Evolutionary conservation across 2,797 vertebrate species (phyloP).

Genomic region (Sylvia borin): DNA sequence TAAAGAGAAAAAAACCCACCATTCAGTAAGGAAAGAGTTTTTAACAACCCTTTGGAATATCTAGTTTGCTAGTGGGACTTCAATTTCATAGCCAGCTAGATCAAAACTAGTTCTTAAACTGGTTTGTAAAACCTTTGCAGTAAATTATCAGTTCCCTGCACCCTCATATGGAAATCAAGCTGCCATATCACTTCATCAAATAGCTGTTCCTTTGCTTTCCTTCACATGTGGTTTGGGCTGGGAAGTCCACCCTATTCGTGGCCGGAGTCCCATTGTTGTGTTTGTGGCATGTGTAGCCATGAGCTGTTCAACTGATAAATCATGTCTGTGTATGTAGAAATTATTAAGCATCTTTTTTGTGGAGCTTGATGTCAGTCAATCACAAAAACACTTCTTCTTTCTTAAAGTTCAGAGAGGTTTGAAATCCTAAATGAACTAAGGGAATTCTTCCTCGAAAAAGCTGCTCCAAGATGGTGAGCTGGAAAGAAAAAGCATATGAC

Average conservation of each 20-base stretch:
- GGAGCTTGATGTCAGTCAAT: not conserved
- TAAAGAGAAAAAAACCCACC: not conserved
- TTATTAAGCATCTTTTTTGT: not conserved
- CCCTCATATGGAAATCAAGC: not conserved
- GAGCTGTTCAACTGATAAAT: not conserved
- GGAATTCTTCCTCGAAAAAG: not conserved
- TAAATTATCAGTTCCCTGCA: not conserved
- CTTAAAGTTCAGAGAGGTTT: not conserved
- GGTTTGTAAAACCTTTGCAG: not conserved
- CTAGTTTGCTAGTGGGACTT: not conserved
- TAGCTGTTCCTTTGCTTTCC: not conserved
- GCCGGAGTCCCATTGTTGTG: fast-evolving
- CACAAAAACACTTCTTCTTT: not conserved
- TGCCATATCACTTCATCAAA: not conserved
- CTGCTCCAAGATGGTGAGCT: fast-evolving
- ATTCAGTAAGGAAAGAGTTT: not conserved
- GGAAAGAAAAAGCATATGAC: not conserved
- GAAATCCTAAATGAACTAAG: not conserved
- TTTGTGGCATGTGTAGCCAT: not conserved
- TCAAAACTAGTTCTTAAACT: not conserved
- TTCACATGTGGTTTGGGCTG: not conserved
- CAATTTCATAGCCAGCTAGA: not conserved
- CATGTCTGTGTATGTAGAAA: not conserved
- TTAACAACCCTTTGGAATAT: not conserved
- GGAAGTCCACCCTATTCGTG: not conserved